phyloP scores from a whole-genome alignment of 2,113 vertebrate species.

The Columba janthina region DNA sequence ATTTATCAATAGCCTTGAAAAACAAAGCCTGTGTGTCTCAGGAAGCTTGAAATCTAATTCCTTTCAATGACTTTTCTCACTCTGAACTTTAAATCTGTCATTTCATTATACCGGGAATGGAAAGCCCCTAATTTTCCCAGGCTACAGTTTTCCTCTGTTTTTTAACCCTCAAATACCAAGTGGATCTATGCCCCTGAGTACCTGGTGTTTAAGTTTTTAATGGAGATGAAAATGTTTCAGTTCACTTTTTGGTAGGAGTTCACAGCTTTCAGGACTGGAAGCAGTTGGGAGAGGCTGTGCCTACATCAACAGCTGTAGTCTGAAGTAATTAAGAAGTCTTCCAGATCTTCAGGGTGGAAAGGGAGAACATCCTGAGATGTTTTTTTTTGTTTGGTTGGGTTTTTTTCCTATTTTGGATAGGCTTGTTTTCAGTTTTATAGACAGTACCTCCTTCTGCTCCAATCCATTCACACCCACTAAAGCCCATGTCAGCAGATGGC shows the following conservation, averaged over 20 bases:
- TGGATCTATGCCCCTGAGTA: conserved; percentile 11
- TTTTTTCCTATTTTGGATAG: background rate
- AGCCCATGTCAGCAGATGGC: background rate
- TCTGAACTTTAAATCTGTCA: conserved; percentile 67
- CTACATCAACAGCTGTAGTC: background rate
- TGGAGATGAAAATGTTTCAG: background rate
- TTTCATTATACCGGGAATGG: conserved; percentile 65
- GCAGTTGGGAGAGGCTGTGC: background rate
- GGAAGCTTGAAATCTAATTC: conserved; percentile 56
- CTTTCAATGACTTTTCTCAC: conserved; percentile 69
- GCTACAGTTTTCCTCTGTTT: conserved; percentile 47
- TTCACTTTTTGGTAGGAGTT: background rate
- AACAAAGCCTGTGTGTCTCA: conserved; percentile 59
- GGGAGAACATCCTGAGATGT: background rate
- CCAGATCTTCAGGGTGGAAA: background rate
- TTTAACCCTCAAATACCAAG: conserved; percentile 48
- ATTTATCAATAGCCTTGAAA: conserved; percentile 63
- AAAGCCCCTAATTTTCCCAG: conserved; percentile 75
- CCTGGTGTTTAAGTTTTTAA: background rate
- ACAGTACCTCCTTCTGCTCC: background rate
- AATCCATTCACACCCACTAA: background rate
- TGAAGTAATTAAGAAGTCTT: background rate
- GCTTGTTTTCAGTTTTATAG: background rate
- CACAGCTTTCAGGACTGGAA: background rate
- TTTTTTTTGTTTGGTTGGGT: background rate